A percentile compares a stretch with the other conserved stretches of the same genome.
These are phyloP conservation scores for Bombyx mori DNA, from an alignment of 1,140 invertebrate genomes.

Conservation along the genomic window DNA sequence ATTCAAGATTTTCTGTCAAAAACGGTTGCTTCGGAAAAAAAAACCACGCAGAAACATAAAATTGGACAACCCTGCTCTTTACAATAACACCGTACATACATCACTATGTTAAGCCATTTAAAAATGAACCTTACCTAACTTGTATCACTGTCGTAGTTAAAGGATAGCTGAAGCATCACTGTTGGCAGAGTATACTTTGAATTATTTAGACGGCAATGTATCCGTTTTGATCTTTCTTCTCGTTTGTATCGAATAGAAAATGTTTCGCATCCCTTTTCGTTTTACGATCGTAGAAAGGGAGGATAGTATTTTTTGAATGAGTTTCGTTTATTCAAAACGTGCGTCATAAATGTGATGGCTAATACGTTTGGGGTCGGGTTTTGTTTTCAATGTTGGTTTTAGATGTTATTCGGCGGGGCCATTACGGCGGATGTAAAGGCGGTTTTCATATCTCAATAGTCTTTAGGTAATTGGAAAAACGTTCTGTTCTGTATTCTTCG, in stretches of 20 bases:
- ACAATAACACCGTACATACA: too few species aligned
- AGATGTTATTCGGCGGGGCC: background rate
- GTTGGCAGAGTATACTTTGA: slow-evolving; percentile 50
- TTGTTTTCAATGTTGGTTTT: slow-evolving; percentile 1
- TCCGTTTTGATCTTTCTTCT: slow-evolving; percentile 62
- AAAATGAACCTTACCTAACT: slow-evolving; percentile 18
- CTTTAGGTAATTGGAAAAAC: background rate
- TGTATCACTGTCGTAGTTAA: slow-evolving; percentile 3
- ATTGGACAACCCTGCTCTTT: too few species aligned
- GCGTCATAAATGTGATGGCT: slow-evolving; percentile 35
- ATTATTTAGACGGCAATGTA: slow-evolving; percentile 67
- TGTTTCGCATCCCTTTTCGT: slow-evolving; percentile 16
- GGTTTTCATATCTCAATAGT: background rate
- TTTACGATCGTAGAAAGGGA: slow-evolving; percentile 16
- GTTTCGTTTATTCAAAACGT: slow-evolving; percentile 23
- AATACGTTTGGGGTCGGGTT: slow-evolving; percentile 24
- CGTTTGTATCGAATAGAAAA: slow-evolving; percentile 41
- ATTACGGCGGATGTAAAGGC: background rate
- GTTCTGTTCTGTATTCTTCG: too few species aligned
- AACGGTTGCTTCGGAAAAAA: slow-evolving; percentile 40
- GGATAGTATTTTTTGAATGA: slow-evolving; percentile 4
- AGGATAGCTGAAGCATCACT: slow-evolving; percentile 26
- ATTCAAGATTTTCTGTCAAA: slow-evolving; percentile 39
- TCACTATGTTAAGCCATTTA: background rate
- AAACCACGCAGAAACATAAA: slow-evolving; percentile 3